Evolutionary conservation across 1,140 invertebrate species (phyloP).

Genomic region (Anadara kagoshimensis): DNA sequence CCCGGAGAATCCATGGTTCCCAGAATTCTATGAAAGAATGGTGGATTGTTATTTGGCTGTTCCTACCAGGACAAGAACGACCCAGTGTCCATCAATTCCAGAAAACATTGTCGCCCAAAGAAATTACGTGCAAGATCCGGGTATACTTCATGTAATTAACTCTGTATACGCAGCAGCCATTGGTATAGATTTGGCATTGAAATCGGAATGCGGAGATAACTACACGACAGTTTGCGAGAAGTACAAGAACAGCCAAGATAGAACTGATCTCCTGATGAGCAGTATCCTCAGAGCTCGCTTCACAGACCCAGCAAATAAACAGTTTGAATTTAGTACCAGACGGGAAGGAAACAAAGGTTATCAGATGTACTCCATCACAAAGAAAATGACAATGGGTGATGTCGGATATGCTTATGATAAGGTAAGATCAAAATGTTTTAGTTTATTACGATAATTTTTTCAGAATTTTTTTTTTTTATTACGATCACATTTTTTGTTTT

Average conservation of each 20-base stretch:
- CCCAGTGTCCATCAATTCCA: slow-evolving; percentile 43
- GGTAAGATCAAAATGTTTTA: slow-evolving; percentile 38
- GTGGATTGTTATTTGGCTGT: slow-evolving; percentile 63
- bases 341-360: slow-evolving; percentile 63
- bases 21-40: slow-evolving; percentile 67
- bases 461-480: no score
- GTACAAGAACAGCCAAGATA: slow-evolving; percentile 47
- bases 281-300: slow-evolving; percentile 61
- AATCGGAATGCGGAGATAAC: slow-evolving; percentile 55
- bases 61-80: slow-evolving; percentile 39
- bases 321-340: slow-evolving; percentile 57
- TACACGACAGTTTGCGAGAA: slow-evolving; percentile 65
- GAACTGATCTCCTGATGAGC: slow-evolving; percentile 46
- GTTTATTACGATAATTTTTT: no score
- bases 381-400: slow-evolving; percentile 25
- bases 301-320: slow-evolving; percentile 48
- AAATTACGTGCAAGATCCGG: slow-evolving; percentile 61
- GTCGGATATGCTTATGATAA: slow-evolving; percentile 50
- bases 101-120: slow-evolving; percentile 45
- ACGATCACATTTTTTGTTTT: no score
- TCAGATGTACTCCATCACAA: slow-evolving; percentile 48
- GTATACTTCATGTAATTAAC: slow-evolving; percentile 65
- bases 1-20: slow-evolving; percentile 69
- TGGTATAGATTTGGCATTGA: slow-evolving; percentile 60
- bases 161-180: slow-evolving; percentile 63